phyloP scores from a whole-genome alignment of 2,888 invertebrate species.

The Dione juno region DNA sequence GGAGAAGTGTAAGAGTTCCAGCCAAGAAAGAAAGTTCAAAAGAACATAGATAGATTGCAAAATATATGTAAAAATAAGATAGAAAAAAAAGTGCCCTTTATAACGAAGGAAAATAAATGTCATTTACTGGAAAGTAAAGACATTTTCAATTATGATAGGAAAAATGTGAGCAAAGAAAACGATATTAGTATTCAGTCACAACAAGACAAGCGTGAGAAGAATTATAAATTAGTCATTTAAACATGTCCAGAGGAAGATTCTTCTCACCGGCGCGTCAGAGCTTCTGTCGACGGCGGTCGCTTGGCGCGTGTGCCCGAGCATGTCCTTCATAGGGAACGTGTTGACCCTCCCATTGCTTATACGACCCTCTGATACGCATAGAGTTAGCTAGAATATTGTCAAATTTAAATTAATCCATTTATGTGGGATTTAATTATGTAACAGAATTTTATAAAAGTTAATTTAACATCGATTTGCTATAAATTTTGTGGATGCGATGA shows the following conservation, averaged over 20 bases:
- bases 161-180: neutral
- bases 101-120: no score
- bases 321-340: conserved; percentile 93
- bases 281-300: conserved; percentile 87
- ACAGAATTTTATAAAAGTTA: no score
- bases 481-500: no score
- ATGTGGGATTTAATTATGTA: no score
- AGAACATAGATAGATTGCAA: no score
- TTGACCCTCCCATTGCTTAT: conserved; percentile 88
- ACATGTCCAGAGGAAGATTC: neutral
- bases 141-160: neutral
- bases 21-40: no score
- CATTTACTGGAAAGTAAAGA: neutral
- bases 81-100: no score
- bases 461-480: no score
- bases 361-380: conserved; percentile 89
- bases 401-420: neutral
- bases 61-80: no score
- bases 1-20: no score
- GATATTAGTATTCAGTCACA: neutral
- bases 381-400: conserved; percentile 84
- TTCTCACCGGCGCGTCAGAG: conserved; percentile 89
- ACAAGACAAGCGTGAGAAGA: neutral
- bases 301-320: conserved; percentile 85
- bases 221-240: neutral